Conservation (phyloP, 2,797 vertebrate species). For the Balearica regulorum region DNA sequence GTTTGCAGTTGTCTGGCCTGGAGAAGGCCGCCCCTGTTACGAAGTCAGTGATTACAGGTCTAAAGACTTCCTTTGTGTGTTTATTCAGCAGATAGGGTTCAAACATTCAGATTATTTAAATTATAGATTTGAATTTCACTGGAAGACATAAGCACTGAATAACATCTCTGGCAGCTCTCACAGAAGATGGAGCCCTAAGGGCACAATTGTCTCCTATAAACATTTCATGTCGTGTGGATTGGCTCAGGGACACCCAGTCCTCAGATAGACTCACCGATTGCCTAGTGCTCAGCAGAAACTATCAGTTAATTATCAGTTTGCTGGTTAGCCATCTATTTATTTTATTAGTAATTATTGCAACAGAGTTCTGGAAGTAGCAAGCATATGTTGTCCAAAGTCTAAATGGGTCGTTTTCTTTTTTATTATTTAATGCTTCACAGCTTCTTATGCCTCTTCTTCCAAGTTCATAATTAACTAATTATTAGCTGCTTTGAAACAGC, state of each 20-base stretch:
- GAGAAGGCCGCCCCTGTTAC: slow-evolving; percentile 87
- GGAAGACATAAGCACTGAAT: slow-evolving; percentile 85
- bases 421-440: slow-evolving; percentile 77
- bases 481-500: slow-evolving; percentile 79
- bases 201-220: slow-evolving; percentile 84
- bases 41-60: slow-evolving; percentile 90
- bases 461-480: slow-evolving; percentile 87
- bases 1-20: slow-evolving; percentile 99
- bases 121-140: slow-evolving; percentile 91
- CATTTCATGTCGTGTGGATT: slow-evolving; percentile 79
- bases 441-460: slow-evolving; percentile 71
- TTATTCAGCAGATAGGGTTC: slow-evolving; percentile 94
- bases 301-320: slow-evolving; percentile 87
- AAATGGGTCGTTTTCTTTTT: slow-evolving; percentile 71
- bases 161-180: slow-evolving; percentile 86
- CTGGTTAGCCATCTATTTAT: slow-evolving; percentile 84
- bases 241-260: slow-evolving; percentile 74
- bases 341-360: slow-evolving; percentile 87
- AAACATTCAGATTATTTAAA: slow-evolving; percentile 95
- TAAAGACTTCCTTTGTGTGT: slow-evolving; percentile 93
- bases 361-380: slow-evolving; percentile 74
- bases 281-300: slow-evolving; percentile 78
- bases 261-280: slow-evolving; percentile 65
- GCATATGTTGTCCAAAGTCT: slow-evolving; percentile 81
- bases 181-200: slow-evolving; percentile 80